phyloP scores from a whole-genome alignment of 2,797 vertebrate genomes.

The Ceyx erithaca region DNA sequence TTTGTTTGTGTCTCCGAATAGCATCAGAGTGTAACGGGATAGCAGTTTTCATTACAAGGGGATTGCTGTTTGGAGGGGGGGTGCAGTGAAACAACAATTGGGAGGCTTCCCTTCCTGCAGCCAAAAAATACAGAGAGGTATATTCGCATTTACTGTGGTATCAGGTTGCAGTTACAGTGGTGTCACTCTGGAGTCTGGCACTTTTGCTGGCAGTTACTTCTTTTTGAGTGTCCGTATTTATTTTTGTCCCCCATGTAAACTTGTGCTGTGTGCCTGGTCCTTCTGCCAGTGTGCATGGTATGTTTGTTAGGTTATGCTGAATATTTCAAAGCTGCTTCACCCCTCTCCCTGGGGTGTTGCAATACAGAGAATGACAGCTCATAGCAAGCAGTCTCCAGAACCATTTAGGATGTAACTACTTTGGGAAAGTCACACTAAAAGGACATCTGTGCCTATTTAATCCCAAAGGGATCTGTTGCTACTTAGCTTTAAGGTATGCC shows the following conservation, averaged over 20 bases:
- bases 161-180: not conserved
- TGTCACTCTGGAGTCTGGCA: not conserved
- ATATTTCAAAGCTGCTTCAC: not conserved
- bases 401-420: not conserved
- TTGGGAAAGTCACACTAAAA: not conserved
- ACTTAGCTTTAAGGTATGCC: not conserved
- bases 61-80: not conserved
- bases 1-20: not conserved
- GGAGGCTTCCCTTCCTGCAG: not conserved
- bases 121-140: not conserved
- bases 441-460: not conserved
- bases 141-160: not conserved
- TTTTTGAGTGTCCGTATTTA: not conserved
- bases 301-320: not conserved
- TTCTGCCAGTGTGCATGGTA: fast-evolving
- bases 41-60: not conserved
- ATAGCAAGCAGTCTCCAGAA: not conserved
- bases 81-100: not conserved
- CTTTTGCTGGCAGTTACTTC: not conserved
- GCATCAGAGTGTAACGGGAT: fast-evolving
- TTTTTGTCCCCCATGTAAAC: not conserved
- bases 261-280: not conserved
- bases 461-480: not conserved
- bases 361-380: not conserved
- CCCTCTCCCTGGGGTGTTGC: not conserved